A percentile compares a stretch with the other conserved stretches of the same genome.
Evolutionary conservation across 2,113 vertebrate genomes (phyloP).

Genomic region (Fukomys damarensis): DNA sequence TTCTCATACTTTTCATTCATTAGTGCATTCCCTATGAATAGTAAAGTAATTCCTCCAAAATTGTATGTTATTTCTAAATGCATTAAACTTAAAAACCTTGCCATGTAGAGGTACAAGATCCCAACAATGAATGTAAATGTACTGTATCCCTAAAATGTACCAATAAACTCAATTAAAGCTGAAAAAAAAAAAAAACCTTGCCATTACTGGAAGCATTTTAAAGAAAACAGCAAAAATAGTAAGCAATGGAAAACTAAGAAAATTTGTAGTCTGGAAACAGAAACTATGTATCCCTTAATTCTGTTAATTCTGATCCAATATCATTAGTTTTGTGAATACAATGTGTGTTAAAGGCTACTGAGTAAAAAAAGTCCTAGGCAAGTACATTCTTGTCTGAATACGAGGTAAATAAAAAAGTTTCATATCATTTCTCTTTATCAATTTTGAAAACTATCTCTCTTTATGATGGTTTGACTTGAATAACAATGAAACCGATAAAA

Average conservation of each 20-base stretch:
- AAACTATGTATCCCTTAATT: background rate
- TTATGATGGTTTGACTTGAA: background rate
- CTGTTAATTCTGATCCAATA: background rate
- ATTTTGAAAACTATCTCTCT: background rate
- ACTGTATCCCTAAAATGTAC: too few relatives aligned
- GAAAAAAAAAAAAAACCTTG: conserved; percentile 26
- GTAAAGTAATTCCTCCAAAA: background rate
- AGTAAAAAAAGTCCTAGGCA: conserved; percentile 2
- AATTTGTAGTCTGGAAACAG: background rate
- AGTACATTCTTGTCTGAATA: conserved; percentile 4
- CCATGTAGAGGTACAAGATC: too few relatives aligned
- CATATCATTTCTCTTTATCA: background rate
- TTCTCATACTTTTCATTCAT: background rate
- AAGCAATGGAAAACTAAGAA: background rate
- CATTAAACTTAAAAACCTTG: conserved; percentile 7
- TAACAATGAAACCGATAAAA: background rate
- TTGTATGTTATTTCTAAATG: background rate
- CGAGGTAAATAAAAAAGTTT: background rate
- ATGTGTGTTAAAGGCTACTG: background rate
- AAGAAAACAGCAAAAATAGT: background rate
- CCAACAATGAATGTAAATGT: too few relatives aligned
- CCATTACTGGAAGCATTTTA: conserved; percentile 3
- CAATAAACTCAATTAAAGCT: too few relatives aligned
- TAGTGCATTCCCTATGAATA: background rate
- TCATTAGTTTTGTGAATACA: background rate